Evolutionary conservation across 2,888 invertebrate species (phyloP), one percentile per base, ranked within the genome.

Genomic region (Tetrapedia diversipes): DNA sequence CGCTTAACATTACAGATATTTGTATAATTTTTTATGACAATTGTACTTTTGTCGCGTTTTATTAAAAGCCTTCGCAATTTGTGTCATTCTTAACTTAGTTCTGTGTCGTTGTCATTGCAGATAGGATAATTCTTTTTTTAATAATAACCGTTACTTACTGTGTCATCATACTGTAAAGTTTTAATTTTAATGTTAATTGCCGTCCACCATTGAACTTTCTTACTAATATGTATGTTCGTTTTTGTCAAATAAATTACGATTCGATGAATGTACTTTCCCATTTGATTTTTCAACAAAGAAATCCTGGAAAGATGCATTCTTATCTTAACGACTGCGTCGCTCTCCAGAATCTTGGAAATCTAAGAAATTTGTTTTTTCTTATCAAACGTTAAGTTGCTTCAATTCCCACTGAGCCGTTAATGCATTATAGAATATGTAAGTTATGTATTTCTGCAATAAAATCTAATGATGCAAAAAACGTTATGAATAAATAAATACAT

Each of bases 191-290:
- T 61, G 59, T 83, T 75, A 45, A 66, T 75, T 66, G 78, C 86
- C 88, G 88, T 88, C 87, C 85, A 84, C 74, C 80, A 79, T 63
- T 53, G 86, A 82, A 57, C 74, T 86, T 77, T 78, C 71, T 84
- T 79, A 72, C 77, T 80, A 47, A 84, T 85, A 84, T 86, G 82
- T 86, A 86, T 69, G 75, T 83, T 27, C n/a, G n/a, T n/a, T 77
- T 80, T 27, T 39, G 69, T 68, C 49, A 57, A 77, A 77, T 69
- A 77, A 77, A 77, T 53, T 34, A 37, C 63, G 16, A 41, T 43
- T 77, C 47, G 41, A 54, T 74, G 47, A 6, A 74, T 6, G 0
- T 2, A 8, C 14, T 4, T 2, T 11, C 14, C 4, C 22, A 14
- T 1, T 47, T 41, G 1, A 24, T 29, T 24, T 24, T 19, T 22